Evolutionary conservation across 1,140 invertebrate genomes (phyloP).

Genomic region (Eumeta japonica): DNA sequence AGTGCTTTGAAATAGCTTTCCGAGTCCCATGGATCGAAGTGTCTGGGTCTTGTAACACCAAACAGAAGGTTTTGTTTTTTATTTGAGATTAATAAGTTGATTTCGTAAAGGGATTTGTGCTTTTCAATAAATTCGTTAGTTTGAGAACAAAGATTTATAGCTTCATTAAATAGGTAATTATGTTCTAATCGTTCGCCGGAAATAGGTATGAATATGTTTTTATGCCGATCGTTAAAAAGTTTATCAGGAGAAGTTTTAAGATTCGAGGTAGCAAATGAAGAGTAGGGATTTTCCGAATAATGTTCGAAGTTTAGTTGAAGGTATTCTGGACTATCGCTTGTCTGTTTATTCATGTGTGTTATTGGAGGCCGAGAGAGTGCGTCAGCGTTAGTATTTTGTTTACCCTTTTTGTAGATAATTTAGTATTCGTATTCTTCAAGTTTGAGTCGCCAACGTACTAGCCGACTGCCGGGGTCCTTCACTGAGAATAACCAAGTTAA

Average conservation of each 20-base stretch:
- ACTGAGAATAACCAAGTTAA: constrained; percentile 32
- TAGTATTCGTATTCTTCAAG: constrained; percentile 46
- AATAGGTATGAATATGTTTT: constrained; percentile 16
- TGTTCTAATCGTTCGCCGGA: constrained; percentile 12
- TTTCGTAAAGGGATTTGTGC: constrained; percentile 13
- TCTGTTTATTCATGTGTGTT: too few relatives aligned
- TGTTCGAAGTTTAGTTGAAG: too few relatives aligned
- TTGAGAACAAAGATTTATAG: constrained; percentile 11
- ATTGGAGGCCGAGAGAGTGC: constrained; percentile 27
- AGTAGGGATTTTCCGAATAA: too few relatives aligned
- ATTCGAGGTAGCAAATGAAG: constrained; percentile 7
- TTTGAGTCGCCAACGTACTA: constrained; percentile 55
- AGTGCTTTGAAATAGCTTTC: constrained; percentile 19
- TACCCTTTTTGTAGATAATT: constrained; percentile 43
- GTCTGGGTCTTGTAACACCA: constrained; percentile 9
- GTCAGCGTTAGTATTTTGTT: constrained; percentile 37
- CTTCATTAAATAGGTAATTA: constrained; percentile 12
- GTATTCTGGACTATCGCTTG: too few relatives aligned
- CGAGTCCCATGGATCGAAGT: constrained; percentile 20
- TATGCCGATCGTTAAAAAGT: constrained; percentile 10
- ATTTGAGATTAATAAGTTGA: constrained; percentile 12
- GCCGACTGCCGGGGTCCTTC: constrained; percentile 44
- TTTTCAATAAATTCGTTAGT: constrained; percentile 10
- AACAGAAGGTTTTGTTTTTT: constrained; percentile 18
- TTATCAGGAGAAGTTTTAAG: constrained; percentile 14